Percentiles rank a stretch among this genome's conserved stretches.
These are phyloP conservation scores for Leucophenga varia DNA, from an alignment of 1,140 invertebrate species.

Conservation along the genomic window DNA sequence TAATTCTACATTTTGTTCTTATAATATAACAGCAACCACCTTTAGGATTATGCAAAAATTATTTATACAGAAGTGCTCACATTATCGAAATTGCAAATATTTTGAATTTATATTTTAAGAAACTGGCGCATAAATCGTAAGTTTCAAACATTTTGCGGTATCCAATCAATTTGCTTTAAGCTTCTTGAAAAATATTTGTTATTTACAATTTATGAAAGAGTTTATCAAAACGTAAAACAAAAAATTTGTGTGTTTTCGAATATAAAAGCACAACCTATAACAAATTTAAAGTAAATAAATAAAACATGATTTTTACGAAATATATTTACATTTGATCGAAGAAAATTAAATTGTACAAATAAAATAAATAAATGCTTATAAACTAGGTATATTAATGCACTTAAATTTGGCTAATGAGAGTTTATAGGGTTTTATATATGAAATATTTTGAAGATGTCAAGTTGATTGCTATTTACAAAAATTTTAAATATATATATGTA, in stretches of 20 bases:
- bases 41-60: constrained; percentile 16
- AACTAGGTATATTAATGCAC: constrained; percentile 19
- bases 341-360: background rate
- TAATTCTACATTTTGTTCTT: constrained; percentile 16
- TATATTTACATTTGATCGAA: background rate
- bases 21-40: no score
- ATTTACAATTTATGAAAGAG: constrained; percentile 22
- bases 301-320: constrained; percentile 1
- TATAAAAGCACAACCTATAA: constrained; percentile 13
- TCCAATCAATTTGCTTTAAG: no score
- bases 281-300: constrained; percentile 28
- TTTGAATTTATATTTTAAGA: no score
- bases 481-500: constrained; percentile 17
- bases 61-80: no score
- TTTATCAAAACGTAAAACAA: constrained; percentile 4
- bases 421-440: constrained; percentile 25
- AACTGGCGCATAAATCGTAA: no score
- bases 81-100: no score
- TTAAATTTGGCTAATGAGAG: constrained; percentile 51
- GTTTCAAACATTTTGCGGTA: no score
- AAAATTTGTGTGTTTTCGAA: constrained; percentile 1
- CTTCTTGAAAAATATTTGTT: no score
- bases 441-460: constrained; percentile 18
- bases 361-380: constrained; percentile 29
- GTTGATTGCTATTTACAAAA: constrained; percentile 32